Conservation (phyloP, 2,888 invertebrate species). For the Trichogramma dendrolimi region DNA sequence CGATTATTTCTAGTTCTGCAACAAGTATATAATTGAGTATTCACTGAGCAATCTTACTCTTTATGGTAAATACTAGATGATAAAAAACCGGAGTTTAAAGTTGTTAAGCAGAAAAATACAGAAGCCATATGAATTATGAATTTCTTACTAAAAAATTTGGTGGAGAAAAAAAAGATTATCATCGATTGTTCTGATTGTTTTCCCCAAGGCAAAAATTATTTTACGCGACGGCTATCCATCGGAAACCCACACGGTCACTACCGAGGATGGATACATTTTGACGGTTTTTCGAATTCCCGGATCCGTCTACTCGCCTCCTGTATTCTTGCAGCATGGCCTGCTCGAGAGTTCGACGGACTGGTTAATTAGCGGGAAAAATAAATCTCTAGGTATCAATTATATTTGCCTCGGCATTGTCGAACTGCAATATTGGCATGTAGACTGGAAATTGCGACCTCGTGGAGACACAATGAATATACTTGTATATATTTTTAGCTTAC, state of each 20-base stretch:
- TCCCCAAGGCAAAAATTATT: constrained; percentile 5
- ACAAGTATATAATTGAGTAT: not conserved
- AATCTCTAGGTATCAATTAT: constrained; percentile 56
- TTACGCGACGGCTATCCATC: constrained; percentile 1
- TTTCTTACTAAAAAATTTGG: not conserved
- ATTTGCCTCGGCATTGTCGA: too few species aligned
- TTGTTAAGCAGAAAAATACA: too few species aligned
- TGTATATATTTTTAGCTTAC: constrained; percentile 53
- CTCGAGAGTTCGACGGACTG: constrained; percentile 75
- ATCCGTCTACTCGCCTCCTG: constrained; percentile 54
- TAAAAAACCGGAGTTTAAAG: too few species aligned
- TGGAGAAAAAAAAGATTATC: not conserved
- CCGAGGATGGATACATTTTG: constrained; percentile 79
- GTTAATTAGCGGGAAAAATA: constrained; percentile 66
- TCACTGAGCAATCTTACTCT: not conserved
- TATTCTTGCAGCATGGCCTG: constrained; percentile 77
- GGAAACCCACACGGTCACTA: constrained; percentile 68
- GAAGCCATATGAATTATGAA: too few species aligned
- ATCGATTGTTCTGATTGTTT: not conserved
- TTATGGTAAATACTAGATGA: not conserved
- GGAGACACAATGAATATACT: not conserved
- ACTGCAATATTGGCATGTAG: too few species aligned
- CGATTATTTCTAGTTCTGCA: too few species aligned
- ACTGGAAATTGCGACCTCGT: too few species aligned
- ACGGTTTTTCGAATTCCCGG: constrained; percentile 77